phyloP scores from a whole-genome alignment of 2,797 vertebrate genomes.

The Labeo calbasu region DNA sequence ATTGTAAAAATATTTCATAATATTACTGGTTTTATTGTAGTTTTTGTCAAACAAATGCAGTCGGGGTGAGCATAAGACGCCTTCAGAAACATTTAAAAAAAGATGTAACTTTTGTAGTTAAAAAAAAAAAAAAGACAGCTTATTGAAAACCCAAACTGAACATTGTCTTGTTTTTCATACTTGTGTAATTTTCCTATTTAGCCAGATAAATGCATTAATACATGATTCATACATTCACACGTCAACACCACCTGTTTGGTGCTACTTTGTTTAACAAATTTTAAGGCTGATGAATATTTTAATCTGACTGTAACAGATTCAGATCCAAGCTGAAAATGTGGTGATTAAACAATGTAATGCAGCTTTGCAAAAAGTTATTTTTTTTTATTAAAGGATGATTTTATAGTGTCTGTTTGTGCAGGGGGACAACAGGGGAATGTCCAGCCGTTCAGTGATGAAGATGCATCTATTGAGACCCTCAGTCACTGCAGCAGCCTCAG shows the following conservation, averaged over 20 bases:
- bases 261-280: background rate
- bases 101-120: too few species aligned
- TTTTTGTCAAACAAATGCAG: background rate
- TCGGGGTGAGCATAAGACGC: background rate
- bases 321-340: background rate
- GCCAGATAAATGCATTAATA: background rate
- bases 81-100: background rate
- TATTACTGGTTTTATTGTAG: background rate
- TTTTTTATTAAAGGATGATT: background rate
- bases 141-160: too few species aligned
- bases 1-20: background rate
- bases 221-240: background rate
- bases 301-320: background rate
- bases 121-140: too few species aligned
- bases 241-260: background rate
- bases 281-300: background rate
- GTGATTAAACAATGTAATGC: background rate
- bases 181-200: too few species aligned
- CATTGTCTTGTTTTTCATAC: too few species aligned
- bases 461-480: constrained; percentile 96
- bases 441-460: constrained; percentile 97
- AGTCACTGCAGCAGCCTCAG: constrained; percentile 98
- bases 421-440: constrained; percentile 89
- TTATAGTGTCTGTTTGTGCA: constrained; percentile 61
- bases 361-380: background rate